A percentile compares a stretch with the other conserved stretches of the same genome.
Conservation (phyloP, 2,888 invertebrate species). For the Fragum whitleyi region DNA sequence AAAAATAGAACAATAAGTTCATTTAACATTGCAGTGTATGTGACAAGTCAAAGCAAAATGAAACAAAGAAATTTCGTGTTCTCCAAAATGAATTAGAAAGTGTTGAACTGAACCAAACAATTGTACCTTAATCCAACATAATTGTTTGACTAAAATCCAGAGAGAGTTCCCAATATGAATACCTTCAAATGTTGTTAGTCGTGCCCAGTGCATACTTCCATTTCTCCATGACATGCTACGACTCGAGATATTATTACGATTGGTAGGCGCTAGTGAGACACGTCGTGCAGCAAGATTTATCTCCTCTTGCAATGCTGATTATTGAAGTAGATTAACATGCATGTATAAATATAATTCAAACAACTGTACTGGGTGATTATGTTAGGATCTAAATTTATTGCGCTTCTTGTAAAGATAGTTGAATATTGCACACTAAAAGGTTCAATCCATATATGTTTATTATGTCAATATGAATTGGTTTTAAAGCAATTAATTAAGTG, state of each 20-base stretch:
- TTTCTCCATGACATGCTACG: slow-evolving; percentile 84
- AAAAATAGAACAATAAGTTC: not conserved
- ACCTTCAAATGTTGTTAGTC: slow-evolving; percentile 80
- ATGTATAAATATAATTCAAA: slow-evolving; percentile 7
- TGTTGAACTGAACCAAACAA: slow-evolving; percentile 9
- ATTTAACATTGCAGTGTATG: not conserved
- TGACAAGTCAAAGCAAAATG: not conserved
- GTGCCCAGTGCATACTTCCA: slow-evolving; percentile 83
- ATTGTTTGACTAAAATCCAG: not conserved
- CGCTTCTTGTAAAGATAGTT: too few species aligned
- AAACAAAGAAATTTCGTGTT: not conserved
- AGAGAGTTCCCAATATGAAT: slow-evolving; percentile 41
- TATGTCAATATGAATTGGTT: too few species aligned
- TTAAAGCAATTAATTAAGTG: too few species aligned
- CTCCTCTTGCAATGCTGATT: slow-evolving; percentile 82
- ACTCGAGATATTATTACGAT: slow-evolving; percentile 83
- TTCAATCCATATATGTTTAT: too few species aligned
- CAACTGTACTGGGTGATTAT: not conserved
- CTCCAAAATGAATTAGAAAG: slow-evolving; percentile 13
- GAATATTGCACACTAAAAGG: too few species aligned
- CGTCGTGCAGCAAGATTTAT: slow-evolving; percentile 83
- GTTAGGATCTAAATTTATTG: not conserved
- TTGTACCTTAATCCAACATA: slow-evolving; percentile 9
- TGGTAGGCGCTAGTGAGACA: slow-evolving; percentile 84
- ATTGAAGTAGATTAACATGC: slow-evolving; percentile 59